These are phyloP conservation scores for Typhlomys cinereus DNA, from an alignment of 2,113 vertebrate species.

Conservation along the genomic window DNA sequence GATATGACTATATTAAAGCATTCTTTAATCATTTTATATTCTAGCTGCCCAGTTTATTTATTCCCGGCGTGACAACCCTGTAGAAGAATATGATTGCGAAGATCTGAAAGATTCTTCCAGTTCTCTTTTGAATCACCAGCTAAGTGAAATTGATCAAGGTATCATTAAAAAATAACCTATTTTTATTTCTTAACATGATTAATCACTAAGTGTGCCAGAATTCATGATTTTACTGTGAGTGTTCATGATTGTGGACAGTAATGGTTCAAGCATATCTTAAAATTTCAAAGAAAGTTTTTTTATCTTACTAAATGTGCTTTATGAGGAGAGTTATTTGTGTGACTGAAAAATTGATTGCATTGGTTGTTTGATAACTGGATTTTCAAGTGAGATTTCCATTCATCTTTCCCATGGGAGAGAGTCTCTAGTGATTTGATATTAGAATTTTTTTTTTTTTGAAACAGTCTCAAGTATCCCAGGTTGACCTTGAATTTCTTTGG, in stretches of 20 bases:
- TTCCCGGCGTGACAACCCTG: conserved; percentile 91
- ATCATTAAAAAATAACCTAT: conserved; percentile 61
- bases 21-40: conserved; percentile 73
- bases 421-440: conserved; percentile 29
- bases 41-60: conserved; percentile 99
- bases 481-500: no score
- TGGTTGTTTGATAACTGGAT: not conserved
- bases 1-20: not conserved
- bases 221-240: conserved; percentile 14
- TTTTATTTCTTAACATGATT: conserved; percentile 32
- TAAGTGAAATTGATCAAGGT: conserved; percentile 94
- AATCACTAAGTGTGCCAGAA: not conserved
- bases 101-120: conserved; percentile 85
- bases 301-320: conserved; percentile 35
- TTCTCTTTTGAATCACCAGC: conserved; percentile 82
- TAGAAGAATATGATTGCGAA: conserved; percentile 87
- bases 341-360: conserved; percentile 35
- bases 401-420: conserved; percentile 23
- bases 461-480: no score
- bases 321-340: not conserved
- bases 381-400: conserved; percentile 10
- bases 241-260: not conserved
- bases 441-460: no score
- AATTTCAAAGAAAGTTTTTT: conserved; percentile 18
- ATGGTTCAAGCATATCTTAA: not conserved